phyloP scores from a whole-genome alignment of 53 echinoderm and acorn worm species.

The Stichopus horrens region DNA sequence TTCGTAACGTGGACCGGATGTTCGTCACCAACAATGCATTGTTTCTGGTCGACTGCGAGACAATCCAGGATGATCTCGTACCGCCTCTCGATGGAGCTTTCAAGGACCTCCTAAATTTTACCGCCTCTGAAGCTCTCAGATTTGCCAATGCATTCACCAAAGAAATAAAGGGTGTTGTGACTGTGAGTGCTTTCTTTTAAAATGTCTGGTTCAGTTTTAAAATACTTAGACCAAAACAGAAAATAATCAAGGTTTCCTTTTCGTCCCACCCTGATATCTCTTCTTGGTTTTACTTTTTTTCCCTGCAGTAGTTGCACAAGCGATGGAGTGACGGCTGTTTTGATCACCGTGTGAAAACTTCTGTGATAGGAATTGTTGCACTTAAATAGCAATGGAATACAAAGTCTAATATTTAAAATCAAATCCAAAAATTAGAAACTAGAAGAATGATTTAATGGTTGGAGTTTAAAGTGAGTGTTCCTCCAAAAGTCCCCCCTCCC shows the following conservation, averaged over 20 bases:
- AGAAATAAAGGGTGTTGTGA: constrained; percentile 82
- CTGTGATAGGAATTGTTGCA: too few species aligned
- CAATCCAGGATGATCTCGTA: constrained; percentile 81
- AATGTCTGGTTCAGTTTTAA: not conserved
- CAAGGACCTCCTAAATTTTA: constrained; percentile 85
- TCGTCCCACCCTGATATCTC: not conserved
- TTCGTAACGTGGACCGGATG: constrained; percentile 73
- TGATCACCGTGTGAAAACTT: too few species aligned
- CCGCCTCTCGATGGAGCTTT: constrained; percentile 84
- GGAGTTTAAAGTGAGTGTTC: too few species aligned
- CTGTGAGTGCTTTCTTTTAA: constrained; percentile 50
- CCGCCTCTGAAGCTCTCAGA: constrained; percentile 78
- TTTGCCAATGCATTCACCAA: constrained; percentile 85
- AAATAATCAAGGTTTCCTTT: too few species aligned
- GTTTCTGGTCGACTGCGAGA: constrained; percentile 83
- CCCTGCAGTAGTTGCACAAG: not conserved
- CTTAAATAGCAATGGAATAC: too few species aligned
- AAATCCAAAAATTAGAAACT: too few species aligned
- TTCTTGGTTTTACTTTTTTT: not conserved
- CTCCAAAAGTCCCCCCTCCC: too few species aligned
- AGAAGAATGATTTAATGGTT: too few species aligned
- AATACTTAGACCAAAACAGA: too few species aligned
- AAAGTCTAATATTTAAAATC: too few species aligned
- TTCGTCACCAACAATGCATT: constrained; percentile 78
- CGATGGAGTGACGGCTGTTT: not conserved